Conservation (phyloP, 2,113 vertebrate species). For the Puma concolor region DNA sequence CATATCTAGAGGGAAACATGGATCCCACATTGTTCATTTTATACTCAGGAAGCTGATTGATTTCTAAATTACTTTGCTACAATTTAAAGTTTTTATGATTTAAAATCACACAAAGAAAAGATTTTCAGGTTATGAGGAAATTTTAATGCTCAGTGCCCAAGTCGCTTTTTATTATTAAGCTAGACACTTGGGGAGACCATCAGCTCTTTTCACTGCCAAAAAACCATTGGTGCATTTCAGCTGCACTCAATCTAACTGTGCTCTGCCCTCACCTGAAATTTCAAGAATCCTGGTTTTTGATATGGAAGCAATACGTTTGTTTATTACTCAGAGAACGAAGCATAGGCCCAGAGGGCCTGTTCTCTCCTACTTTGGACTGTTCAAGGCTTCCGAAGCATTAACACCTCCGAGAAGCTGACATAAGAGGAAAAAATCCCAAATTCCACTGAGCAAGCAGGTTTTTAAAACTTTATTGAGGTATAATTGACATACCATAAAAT, state of each 20-base stretch:
- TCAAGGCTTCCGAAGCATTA: conserved; percentile 48
- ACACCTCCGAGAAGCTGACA: conserved; percentile 57
- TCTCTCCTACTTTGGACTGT: conserved; percentile 54
- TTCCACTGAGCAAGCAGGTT: conserved; percentile 39
- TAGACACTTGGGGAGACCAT: conserved; percentile 57
- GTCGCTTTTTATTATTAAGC: conserved; percentile 75
- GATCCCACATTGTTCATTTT: conserved; percentile 47
- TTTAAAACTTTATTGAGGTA: neutral
- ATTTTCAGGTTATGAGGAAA: conserved; percentile 55
- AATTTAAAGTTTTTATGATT: conserved; percentile 54
- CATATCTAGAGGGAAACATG: conserved; percentile 66
- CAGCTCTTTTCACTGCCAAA: conserved; percentile 50
- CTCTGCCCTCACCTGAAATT: conserved; percentile 57
- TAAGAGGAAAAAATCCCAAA: conserved; percentile 38
- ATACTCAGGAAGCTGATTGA: conserved; percentile 49
- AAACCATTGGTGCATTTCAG: conserved; percentile 53
- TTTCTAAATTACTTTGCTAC: conserved; percentile 66
- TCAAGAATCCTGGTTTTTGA: conserved; percentile 72
- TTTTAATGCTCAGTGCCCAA: conserved; percentile 58
- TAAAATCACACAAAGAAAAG: conserved; percentile 55
- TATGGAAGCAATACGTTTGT: conserved; percentile 78
- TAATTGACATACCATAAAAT: conserved; percentile 52
- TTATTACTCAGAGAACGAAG: conserved; percentile 62
- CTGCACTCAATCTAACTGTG: conserved; percentile 66
- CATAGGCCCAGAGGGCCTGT: conserved; percentile 53